Evolutionary conservation across 2,797 vertebrate species (phyloP), one percentile per base, ranked within the genome.

Genomic region (Gadopsis marmoratus): DNA sequence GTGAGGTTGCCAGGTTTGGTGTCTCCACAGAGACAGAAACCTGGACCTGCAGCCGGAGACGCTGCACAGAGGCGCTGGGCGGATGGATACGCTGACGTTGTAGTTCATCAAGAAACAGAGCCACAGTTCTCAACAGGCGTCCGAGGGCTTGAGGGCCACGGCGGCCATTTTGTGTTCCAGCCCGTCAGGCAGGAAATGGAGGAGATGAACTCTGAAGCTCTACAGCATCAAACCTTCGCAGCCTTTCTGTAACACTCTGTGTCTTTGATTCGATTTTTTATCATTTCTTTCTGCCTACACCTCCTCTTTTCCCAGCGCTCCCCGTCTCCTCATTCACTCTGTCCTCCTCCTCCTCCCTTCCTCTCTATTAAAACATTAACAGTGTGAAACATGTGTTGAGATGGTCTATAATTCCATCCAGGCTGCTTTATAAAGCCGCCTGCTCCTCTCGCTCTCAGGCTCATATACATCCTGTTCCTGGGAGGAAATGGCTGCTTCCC

Each of bases 401-500:
- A 82, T 39, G 82, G 29, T 74, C 80, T 69, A 61, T 86, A 82
- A 89, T 78, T 82, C 87, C 78, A 83, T 79, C 80, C 60, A 2
- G 67, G 74, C 78, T 68, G 64, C 39, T 85, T 86, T 73, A 78
- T 67, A 56, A 77, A 72, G 73, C 71, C 7, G 62, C 35, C 47
- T 39, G 74, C 75, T 63, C 16, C 73, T 67, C 65, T 45, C 67
- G 29, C 81, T 78, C 76, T 73, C 41, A 50, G 74, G 37, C 81
- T 85, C 86, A 50, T 83, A 84, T 85, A 86, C 87, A 85, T 89
- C 86, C 87, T 82, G 82, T 56, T 84, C 76, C 75, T 85, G 10
- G 19, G 69, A 88, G 86, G 84, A 91, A 90, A 82, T 75, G 82
- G 87, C 87, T 63, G 80, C 88, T 90, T 86, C 88, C 78, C 45